Evolutionary conservation across 2,888 invertebrate species (phyloP).

Genomic region (Hydropsyche betteni): DNA sequence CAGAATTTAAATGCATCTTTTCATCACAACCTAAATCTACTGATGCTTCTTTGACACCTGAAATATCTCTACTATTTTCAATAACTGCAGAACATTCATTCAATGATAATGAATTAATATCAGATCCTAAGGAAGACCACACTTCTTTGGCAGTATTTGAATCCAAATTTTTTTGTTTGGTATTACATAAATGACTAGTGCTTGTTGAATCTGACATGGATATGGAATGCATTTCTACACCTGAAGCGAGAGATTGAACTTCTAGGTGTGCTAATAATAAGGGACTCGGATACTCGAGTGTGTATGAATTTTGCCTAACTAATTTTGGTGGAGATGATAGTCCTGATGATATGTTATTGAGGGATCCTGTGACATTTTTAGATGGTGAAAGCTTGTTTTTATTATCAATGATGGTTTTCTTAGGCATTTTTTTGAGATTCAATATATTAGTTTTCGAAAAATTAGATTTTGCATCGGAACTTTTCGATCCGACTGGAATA

Average conservation of each 20-base stretch:
- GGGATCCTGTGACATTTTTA: constrained; percentile 58
- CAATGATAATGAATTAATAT: constrained; percentile 49
- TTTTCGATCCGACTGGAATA: not conserved
- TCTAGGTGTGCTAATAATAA: constrained; percentile 73
- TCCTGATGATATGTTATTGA: constrained; percentile 61
- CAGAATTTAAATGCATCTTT: not conserved
- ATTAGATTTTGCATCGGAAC: constrained; percentile 22
- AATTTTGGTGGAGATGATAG: constrained; percentile 60
- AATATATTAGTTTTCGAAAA: constrained; percentile 16
- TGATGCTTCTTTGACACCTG: constrained; percentile 7
- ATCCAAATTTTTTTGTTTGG: constrained; percentile 58
- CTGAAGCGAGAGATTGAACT: constrained; percentile 62
- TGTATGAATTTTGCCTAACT: constrained; percentile 80
- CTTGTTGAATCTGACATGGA: constrained; percentile 64
- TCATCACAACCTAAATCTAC: not conserved
- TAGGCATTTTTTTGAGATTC: constrained; percentile 39
- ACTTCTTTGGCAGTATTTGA: constrained; percentile 63
- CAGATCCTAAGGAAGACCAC: constrained; percentile 64
- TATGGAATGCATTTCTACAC: constrained; percentile 63
- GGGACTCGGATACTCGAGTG: constrained; percentile 80
- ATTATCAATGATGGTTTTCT: constrained; percentile 33
- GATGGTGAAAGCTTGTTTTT: constrained; percentile 48
- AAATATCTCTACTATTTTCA: constrained; percentile 45
- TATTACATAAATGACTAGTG: constrained; percentile 39
- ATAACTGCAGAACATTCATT: constrained; percentile 26